These are phyloP conservation scores for Lapara coniferarum DNA, from an alignment of 2,888 invertebrate genomes.

Conservation along the genomic window DNA sequence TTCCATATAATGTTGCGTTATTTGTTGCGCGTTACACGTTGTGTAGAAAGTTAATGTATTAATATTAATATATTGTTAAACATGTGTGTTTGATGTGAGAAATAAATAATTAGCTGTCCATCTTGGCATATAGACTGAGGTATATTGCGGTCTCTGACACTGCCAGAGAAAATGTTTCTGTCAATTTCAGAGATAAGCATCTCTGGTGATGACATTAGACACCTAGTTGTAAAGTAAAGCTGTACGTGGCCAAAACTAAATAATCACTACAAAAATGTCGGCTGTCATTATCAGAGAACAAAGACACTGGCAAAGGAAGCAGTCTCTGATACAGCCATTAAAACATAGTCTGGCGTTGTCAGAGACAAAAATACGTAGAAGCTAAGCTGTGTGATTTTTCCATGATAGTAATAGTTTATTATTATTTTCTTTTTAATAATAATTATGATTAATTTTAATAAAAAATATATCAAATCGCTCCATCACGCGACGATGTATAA, in stretches of 20 bases:
- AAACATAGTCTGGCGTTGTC: constrained; percentile 4
- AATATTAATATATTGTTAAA: constrained; percentile 20
- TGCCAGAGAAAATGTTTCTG: not conserved
- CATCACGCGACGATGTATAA: not conserved
- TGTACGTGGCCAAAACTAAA: not conserved
- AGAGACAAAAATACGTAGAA: constrained; percentile 10
- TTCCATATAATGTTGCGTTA: not conserved
- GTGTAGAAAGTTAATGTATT: constrained; percentile 20
- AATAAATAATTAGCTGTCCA: not conserved
- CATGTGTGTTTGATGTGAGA: constrained; percentile 6
- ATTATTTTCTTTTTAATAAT: not conserved
- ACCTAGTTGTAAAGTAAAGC: too few relatives aligned
- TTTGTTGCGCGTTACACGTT: constrained; percentile 17
- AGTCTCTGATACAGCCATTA: constrained; percentile 3
- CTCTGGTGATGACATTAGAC: not conserved
- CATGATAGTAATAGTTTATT: constrained; percentile 10
- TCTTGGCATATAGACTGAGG: not conserved
- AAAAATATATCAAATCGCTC: constrained; percentile 12
- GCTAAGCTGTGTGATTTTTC: constrained; percentile 22
- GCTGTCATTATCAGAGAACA: constrained; percentile 4
- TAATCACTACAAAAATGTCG: too few relatives aligned
- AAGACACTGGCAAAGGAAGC: not conserved
- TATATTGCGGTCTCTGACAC: not conserved
- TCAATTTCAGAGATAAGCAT: constrained; percentile 4
- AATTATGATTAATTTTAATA: not conserved